These are phyloP conservation scores for Phalacrocorax carbo DNA, from an alignment of 2,113 vertebrate species.

Conservation along the genomic window DNA sequence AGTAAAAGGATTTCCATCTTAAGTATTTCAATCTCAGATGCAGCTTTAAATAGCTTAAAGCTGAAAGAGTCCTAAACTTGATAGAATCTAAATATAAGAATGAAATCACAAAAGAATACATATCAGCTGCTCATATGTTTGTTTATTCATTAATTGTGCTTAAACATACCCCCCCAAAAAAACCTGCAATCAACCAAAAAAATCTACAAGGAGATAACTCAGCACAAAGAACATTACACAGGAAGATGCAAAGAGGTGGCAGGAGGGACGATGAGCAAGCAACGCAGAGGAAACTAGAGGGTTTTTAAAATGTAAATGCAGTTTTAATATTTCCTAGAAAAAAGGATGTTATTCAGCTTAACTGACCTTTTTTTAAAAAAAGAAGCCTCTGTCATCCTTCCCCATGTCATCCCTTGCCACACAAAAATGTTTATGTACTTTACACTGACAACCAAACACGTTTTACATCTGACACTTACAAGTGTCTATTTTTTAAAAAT, in stretches of 20 bases:
- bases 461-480: background rate
- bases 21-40: background rate
- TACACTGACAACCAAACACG: background rate
- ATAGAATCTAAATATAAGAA: background rate
- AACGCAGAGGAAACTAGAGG: background rate
- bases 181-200: background rate
- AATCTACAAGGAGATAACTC: background rate
- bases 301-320: background rate
- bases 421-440: background rate
- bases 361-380: background rate
- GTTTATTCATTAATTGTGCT: background rate
- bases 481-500: background rate
- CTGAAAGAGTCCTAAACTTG: background rate
- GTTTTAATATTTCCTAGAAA: constrained; percentile 12
- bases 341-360: constrained; percentile 34
- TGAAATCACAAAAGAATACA: background rate
- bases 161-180: background rate
- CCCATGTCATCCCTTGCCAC: background rate
- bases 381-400: background rate
- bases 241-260: background rate
- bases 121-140: background rate
- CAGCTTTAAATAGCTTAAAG: background rate
- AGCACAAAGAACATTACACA: background rate
- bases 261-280: background rate
- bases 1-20: background rate